Percentiles rank a stretch among this genome's conserved stretches.
phyloP scores from a whole-genome alignment of 2,888 invertebrate species.

The Nasonia oneida region DNA sequence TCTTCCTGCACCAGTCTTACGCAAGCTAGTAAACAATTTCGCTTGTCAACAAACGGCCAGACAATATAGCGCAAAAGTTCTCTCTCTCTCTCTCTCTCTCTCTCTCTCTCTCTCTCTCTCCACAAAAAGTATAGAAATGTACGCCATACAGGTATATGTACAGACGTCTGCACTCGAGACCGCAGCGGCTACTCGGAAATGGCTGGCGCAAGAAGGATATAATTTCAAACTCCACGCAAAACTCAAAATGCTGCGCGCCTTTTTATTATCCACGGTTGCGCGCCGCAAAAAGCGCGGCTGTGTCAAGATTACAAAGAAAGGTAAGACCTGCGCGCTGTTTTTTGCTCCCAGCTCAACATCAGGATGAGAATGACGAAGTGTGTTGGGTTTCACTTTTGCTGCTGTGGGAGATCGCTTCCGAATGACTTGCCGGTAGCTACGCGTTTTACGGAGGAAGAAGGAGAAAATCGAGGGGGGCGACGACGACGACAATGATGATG shows the following conservation, averaged over 20 bases:
- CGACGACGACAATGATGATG: background rate
- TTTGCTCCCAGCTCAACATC: background rate
- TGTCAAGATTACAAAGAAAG: slow-evolving; percentile 17
- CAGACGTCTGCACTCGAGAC: background rate
- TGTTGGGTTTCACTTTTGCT: slow-evolving; percentile 21
- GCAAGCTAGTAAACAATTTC: slow-evolving; percentile 9
- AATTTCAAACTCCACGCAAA: slow-evolving; percentile 50
- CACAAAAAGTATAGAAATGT: background rate
- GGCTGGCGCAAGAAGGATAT: slow-evolving; percentile 43
- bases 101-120: background rate
- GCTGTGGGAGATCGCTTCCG: slow-evolving; percentile 14
- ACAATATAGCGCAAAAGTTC: background rate
- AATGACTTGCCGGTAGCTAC: slow-evolving; percentile 30
- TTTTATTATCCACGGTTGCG: slow-evolving; percentile 44
- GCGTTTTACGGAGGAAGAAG: background rate
- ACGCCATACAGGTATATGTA: background rate
- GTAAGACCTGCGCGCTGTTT: background rate
- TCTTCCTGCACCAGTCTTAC: background rate
- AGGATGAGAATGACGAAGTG: background rate
- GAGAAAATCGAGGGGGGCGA: background rate
- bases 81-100: background rate
- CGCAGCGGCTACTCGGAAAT: slow-evolving; percentile 21
- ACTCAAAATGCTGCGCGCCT: slow-evolving; percentile 34
- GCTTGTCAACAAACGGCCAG: background rate
- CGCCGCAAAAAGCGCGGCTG: slow-evolving; percentile 32